phyloP scores from a whole-genome alignment of 1,140 invertebrate genomes.

The Andrena cerasifolii region DNA sequence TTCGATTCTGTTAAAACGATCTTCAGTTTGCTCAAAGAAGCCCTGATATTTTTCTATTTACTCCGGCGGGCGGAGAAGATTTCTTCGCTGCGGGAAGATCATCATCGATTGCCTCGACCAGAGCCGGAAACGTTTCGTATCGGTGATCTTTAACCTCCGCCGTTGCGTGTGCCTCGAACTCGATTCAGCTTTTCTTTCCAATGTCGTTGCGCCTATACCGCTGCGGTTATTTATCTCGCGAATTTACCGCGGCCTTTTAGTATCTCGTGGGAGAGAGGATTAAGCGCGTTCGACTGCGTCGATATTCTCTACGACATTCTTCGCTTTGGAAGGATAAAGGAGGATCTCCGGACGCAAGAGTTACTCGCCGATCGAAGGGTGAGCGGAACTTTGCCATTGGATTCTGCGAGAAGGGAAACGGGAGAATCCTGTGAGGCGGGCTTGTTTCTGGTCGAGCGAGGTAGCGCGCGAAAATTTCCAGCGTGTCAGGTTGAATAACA shows the following conservation, averaged over 20 bases:
- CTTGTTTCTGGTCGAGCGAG: background rate
- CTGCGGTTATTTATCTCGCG: too few species aligned
- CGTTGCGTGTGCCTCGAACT: background rate
- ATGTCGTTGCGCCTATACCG: too few species aligned
- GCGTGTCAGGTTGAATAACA: background rate
- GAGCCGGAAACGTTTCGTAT: background rate
- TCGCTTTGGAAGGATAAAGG: too few species aligned
- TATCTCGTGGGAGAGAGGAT: too few species aligned
- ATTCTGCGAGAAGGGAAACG: background rate
- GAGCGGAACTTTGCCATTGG: background rate
- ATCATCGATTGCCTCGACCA: conserved; percentile 4
- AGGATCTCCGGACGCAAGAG: background rate
- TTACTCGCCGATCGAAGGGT: background rate
- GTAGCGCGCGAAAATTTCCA: background rate
- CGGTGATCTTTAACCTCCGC: conserved; percentile 18
- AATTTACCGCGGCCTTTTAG: too few species aligned
- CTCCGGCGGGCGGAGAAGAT: background rate
- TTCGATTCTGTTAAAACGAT: background rate
- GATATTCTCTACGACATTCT: too few species aligned
- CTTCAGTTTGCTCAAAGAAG: conserved; percentile 5
- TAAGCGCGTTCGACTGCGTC: too few species aligned
- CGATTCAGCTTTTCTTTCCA: background rate
- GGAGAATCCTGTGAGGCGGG: background rate
- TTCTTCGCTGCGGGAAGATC: background rate
- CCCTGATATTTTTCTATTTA: conserved; percentile 48